phyloP scores from a whole-genome alignment of 1,140 invertebrate genomes.

The Aleiodes sp. region DNA sequence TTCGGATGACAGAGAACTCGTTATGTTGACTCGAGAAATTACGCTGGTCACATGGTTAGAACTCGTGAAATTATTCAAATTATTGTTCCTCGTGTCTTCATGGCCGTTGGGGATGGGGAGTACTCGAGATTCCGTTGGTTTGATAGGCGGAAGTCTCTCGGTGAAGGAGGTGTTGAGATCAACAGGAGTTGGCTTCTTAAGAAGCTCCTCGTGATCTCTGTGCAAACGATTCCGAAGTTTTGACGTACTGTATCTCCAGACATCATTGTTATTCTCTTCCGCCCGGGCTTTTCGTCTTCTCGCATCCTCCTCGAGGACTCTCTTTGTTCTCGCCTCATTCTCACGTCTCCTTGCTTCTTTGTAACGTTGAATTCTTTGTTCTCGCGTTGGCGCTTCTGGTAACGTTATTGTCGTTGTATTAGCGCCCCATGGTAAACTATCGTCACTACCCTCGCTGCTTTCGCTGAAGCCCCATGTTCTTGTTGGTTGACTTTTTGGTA shows the following conservation, averaged over 20 bases:
- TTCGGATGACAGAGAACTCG: slow-evolving; percentile 39
- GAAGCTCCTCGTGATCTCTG: not conserved
- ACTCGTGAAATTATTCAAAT: not conserved
- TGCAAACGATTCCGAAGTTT: not conserved
- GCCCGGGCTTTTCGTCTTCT: slow-evolving; percentile 46
- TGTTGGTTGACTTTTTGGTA: slow-evolving; percentile 37
- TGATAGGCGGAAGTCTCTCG: slow-evolving; percentile 13
- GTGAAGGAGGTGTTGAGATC: not conserved
- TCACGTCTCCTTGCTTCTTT: slow-evolving; percentile 60
- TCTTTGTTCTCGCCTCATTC: slow-evolving; percentile 56
- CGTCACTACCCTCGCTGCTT: slow-evolving; percentile 64
- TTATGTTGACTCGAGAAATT: slow-evolving; percentile 39
- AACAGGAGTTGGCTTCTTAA: not conserved
- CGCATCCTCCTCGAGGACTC: slow-evolving; percentile 60
- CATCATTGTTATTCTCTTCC: slow-evolving; percentile 45
- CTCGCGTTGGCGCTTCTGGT: slow-evolving; percentile 52
- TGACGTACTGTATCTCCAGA: not conserved
- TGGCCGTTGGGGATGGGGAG: not conserved
- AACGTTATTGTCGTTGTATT: slow-evolving; percentile 46
- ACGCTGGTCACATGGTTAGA: not conserved
- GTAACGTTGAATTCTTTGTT: slow-evolving; percentile 61
- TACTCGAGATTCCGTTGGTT: not conserved
- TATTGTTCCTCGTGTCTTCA: slow-evolving; percentile 17
- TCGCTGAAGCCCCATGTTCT: slow-evolving; percentile 61
- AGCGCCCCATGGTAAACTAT: slow-evolving; percentile 57